A percentile compares a stretch with the other conserved stretches of the same genome.
phyloP scores from a whole-genome alignment of 1,140 invertebrate genomes.

The Platyscapa corneri region DNA sequence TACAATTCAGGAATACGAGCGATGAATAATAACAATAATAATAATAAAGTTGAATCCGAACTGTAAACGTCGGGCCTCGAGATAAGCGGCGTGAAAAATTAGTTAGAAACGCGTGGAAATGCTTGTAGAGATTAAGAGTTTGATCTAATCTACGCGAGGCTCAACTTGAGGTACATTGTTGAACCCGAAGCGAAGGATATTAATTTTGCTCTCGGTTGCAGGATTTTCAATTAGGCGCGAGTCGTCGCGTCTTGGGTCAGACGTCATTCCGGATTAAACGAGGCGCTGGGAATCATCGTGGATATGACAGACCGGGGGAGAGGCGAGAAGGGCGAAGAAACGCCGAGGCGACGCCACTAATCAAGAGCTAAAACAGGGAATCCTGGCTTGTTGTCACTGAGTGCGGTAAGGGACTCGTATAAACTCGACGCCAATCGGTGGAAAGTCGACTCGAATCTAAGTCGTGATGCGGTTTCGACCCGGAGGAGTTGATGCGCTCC shows the following conservation, averaged over 20 bases:
- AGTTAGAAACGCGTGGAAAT: background rate
- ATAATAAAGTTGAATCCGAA: no score
- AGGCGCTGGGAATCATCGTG: background rate
- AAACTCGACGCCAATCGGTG: conserved; percentile 54
- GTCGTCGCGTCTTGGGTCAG: no score
- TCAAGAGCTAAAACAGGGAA: conserved; percentile 3
- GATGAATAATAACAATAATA: no score
- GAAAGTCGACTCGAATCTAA: conserved; percentile 62
- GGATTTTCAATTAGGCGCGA: background rate
- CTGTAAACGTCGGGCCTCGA: no score
- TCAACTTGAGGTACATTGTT: no score
- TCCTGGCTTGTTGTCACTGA: background rate
- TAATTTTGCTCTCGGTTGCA: background rate
- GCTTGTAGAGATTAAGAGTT: no score
- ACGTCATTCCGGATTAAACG: background rate
- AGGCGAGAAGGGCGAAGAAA: background rate
- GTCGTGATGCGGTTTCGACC: conserved; percentile 62
- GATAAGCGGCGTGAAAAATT: background rate
- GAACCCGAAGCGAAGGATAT: background rate
- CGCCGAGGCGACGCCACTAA: background rate
- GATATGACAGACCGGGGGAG: background rate
- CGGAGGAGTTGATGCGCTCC: background rate
- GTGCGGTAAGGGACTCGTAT: background rate
- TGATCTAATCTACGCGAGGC: no score
- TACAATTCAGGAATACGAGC: no score